Evolutionary conservation across 1,140 invertebrate species (phyloP), one percentile per base, ranked within the genome.

Genomic region (Drosophila suzukii): DNA sequence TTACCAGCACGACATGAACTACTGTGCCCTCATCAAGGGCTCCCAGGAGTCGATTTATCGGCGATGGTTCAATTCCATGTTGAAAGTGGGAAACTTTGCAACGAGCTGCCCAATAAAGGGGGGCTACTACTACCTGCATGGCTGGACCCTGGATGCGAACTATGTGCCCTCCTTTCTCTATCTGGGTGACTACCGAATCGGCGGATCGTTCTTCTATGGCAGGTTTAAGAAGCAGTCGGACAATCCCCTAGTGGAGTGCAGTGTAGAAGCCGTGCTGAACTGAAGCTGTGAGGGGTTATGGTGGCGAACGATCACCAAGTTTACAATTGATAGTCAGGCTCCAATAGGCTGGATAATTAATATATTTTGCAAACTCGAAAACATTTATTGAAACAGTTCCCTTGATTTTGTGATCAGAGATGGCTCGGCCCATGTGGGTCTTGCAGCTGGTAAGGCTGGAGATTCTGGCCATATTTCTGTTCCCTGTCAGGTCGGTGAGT

Each of bases 171-270:
- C 79, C 2, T 91, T 89, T 55, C 39, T 91, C 0, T 86, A 91
- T 32, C 8, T 91, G 2, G 90, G 90, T 1, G 90, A 91, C 60
- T 91, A 91, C 73, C 79, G 76, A 0, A 81, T 89, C 12, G 34
- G 38, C 5, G 80, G 53, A 32, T 51, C 43, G 11, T 73, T 88
- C 30, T 83, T 66, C 24, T 89, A 84, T 50, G 83, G 84, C 17
- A 62, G 67, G 34, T 70, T 70, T 12, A 71, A 50, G 10, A 85
- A 72, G 27, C 60, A 13, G 13, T 13, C 51, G 11, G 36, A 71
- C 1, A 63, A 55, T 15, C 75, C 58, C 15, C n/a, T 76, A 11
- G 32, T 86, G 10, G 68, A 85, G 11, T 85, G 82, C 34, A 49
- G 41, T 17, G 61, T 86, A 8, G 82, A 86, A 38, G 82, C 74